Evolutionary conservation across 2,113 vertebrate species (phyloP).

Genomic region (Festucalex cinctus): DNA sequence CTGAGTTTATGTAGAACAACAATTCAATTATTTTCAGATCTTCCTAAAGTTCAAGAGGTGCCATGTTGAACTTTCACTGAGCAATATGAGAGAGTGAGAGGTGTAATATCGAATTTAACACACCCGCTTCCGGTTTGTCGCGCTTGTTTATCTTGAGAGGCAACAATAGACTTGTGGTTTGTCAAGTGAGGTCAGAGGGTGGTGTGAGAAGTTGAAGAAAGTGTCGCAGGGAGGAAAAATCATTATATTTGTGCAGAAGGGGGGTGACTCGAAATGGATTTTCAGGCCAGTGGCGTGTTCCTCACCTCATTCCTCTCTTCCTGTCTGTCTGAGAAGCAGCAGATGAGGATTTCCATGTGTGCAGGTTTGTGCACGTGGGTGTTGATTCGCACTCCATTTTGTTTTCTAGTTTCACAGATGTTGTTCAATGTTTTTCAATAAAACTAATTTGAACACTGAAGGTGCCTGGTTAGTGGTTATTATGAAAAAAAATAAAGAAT

Average conservation of each 20-base stretch:
- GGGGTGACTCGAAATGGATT: conserved; percentile 40
- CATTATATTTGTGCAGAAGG: neutral
- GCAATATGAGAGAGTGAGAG: too few relatives aligned
- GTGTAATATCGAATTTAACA: too few relatives aligned
- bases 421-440: too few relatives aligned
- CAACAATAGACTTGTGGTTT: conserved; percentile 18
- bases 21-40: too few relatives aligned
- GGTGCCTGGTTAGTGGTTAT: too few relatives aligned
- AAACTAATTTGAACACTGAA: too few relatives aligned
- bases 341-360: conserved; percentile 9
- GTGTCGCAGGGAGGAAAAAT: neutral
- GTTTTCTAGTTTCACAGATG: too few relatives aligned
- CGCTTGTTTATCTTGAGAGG: conserved; percentile 32
- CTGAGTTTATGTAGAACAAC: neutral
- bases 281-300: conserved; percentile 41
- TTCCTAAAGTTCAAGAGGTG: too few relatives aligned
- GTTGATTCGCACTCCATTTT: conserved; percentile 14
- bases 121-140: conserved; percentile 7
- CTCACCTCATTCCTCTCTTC: conserved; percentile 30
- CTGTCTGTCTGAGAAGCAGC: conserved; percentile 37
- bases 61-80: too few relatives aligned
- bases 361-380: neutral
- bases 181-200: conserved; percentile 24
- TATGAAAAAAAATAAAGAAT: too few relatives aligned
- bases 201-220: conserved; percentile 9